These are phyloP conservation scores for Solenodon paradoxus DNA, from an alignment of 2,113 vertebrate species.

Conservation along the genomic window DNA sequence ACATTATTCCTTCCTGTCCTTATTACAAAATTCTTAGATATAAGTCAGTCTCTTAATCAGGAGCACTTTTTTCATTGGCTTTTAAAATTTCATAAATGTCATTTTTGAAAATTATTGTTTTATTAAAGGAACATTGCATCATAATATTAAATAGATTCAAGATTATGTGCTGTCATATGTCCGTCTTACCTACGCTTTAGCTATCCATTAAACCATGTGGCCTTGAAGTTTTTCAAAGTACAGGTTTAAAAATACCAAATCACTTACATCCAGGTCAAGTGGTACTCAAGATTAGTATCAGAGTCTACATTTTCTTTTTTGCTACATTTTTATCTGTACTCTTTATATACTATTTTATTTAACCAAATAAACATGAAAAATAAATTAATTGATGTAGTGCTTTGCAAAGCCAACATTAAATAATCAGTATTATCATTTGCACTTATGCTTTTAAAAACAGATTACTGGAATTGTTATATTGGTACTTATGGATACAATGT, in stretches of 20 bases:
- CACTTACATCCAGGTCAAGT: not conserved
- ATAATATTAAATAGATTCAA: no score
- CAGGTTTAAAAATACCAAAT: not conserved
- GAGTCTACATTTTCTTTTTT: not conserved
- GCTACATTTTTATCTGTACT: not conserved
- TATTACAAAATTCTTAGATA: not conserved
- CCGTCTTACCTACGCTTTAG: not conserved
- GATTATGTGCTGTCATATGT: no score
- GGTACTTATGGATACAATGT: not conserved
- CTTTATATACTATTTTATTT: not conserved
- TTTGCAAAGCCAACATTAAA: not conserved
- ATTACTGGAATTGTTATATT: not conserved
- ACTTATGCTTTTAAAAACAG: not conserved
- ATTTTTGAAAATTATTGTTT: no score
- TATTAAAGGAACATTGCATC: no score
- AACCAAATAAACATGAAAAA: slow-evolving; percentile 25
- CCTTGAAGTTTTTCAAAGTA: not conserved
- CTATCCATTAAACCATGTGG: not conserved
- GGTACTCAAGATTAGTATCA: not conserved
- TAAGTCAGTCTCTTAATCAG: not conserved
- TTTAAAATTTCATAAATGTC: slow-evolving; percentile 34
- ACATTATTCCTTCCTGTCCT: not conserved
- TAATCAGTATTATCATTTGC: slow-evolving; percentile 23
- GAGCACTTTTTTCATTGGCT: not conserved
- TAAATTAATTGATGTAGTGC: not conserved